Evolutionary conservation across 2,888 invertebrate species (phyloP).

Genomic region (Phytoseiulus persimilis): DNA sequence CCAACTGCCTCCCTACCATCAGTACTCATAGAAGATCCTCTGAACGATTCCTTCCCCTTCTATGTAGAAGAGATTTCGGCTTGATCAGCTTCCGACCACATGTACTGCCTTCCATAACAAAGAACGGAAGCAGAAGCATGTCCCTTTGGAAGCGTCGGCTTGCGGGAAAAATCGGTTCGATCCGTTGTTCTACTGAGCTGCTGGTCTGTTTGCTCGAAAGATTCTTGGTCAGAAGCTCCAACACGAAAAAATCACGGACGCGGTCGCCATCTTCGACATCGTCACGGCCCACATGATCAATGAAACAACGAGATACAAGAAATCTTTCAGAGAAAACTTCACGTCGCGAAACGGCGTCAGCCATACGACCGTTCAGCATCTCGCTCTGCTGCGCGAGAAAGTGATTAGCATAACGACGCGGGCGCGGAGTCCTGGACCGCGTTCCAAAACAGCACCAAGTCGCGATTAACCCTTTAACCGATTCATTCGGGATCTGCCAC

Average conservation of each 20-base stretch:
- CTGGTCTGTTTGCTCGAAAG: background rate
- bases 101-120: too few relatives aligned
- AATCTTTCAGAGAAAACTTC: background rate
- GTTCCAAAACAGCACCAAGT: background rate
- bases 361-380: background rate
- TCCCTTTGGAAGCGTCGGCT: too few relatives aligned
- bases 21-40: too few relatives aligned
- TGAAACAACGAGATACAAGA: background rate
- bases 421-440: background rate
- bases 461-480: background rate
- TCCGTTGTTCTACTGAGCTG: too few relatives aligned
- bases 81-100: too few relatives aligned
- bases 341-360: background rate
- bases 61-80: too few relatives aligned
- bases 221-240: background rate
- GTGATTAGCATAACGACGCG: background rate
- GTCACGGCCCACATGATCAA: background rate
- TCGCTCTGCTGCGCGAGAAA: background rate
- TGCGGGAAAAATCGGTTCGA: too few relatives aligned
- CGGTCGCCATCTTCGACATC: background rate
- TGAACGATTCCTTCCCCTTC: too few relatives aligned
- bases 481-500: background rate
- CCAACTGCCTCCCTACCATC: too few relatives aligned
- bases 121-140: too few relatives aligned
- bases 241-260: background rate